Evolutionary conservation across 1,140 invertebrate species (phyloP).

Genomic region (Cydia pomonella): DNA sequence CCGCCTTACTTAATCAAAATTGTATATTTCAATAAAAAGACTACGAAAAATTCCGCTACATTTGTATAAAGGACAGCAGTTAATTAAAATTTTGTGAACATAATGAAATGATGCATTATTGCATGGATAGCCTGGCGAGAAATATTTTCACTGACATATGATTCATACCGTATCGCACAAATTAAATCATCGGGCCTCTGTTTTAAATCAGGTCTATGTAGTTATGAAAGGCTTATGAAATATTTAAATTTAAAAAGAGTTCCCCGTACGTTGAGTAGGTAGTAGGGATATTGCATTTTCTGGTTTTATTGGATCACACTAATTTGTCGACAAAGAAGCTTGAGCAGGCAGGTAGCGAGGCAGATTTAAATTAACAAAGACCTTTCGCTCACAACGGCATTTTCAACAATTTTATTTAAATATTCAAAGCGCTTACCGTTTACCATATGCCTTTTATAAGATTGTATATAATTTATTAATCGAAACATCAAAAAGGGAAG

Average conservation of each 20-base stretch:
- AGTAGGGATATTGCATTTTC: constrained; percentile 36
- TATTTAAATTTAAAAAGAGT: constrained; percentile 10
- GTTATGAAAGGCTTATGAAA: constrained; percentile 10
- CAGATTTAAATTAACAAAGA: constrained; percentile 62
- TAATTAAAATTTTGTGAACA: constrained; percentile 10
- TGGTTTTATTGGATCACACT: constrained; percentile 40
- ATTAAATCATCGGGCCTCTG: neutral
- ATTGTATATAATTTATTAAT: constrained; percentile 21
- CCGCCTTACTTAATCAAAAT: neutral
- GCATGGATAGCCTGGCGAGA: neutral
- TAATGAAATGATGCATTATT: constrained; percentile 29
- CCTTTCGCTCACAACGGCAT: constrained; percentile 31
- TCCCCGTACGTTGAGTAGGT: constrained; percentile 13
- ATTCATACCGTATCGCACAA: neutral
- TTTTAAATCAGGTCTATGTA: neutral
- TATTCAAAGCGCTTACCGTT: constrained; percentile 16
- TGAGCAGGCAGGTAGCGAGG: constrained; percentile 36
- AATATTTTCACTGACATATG: constrained; percentile 22
- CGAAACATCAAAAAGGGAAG: constrained; percentile 7
- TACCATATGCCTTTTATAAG: constrained; percentile 3
- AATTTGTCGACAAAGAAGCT: constrained; percentile 38
- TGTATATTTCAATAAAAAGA: constrained; percentile 11
- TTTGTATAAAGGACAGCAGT: neutral
- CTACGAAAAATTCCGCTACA: neutral
- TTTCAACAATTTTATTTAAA: constrained; percentile 24